Evolutionary conservation across 1,140 invertebrate species (phyloP).

Genomic region (Saxidomus purpurata): DNA sequence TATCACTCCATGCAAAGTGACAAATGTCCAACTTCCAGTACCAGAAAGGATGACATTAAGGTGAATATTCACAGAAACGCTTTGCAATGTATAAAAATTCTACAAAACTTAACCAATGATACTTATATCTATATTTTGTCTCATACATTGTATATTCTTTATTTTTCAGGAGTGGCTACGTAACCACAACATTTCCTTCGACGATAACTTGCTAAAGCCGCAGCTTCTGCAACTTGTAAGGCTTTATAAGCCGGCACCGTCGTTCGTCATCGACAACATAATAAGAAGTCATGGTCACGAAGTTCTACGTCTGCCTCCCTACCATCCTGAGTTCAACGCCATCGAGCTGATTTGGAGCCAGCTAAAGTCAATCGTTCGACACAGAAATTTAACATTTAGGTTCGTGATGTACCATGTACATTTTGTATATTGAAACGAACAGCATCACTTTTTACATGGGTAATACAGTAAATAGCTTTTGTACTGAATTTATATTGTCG

Average conservation of each 20-base stretch:
- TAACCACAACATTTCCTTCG: neutral
- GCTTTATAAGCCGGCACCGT: neutral
- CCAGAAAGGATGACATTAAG: neutral
- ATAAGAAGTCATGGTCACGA: neutral
- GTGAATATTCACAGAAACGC: neutral
- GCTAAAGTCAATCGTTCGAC: neutral
- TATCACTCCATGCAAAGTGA: constrained; percentile 17
- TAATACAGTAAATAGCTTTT: neutral
- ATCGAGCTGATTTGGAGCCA: constrained; percentile 25
- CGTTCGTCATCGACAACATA: neutral
- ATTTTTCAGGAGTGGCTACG: constrained; percentile 9
- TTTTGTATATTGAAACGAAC: neutral
- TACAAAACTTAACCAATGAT: too few relatives aligned
- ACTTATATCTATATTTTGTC: too few relatives aligned
- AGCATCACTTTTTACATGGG: neutral
- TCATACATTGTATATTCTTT: neutral
- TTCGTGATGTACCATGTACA: neutral
- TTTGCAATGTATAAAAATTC: neutral
- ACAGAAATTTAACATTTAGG: constrained; percentile 7
- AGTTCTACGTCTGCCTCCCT: neutral
- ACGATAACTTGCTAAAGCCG: neutral
- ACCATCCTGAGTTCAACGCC: constrained; percentile 2
- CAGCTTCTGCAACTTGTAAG: neutral
- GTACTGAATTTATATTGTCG: neutral
- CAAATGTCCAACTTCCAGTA: neutral